phyloP scores from a whole-genome alignment of 2,113 vertebrate species.

The Nannospalax galili region DNA sequence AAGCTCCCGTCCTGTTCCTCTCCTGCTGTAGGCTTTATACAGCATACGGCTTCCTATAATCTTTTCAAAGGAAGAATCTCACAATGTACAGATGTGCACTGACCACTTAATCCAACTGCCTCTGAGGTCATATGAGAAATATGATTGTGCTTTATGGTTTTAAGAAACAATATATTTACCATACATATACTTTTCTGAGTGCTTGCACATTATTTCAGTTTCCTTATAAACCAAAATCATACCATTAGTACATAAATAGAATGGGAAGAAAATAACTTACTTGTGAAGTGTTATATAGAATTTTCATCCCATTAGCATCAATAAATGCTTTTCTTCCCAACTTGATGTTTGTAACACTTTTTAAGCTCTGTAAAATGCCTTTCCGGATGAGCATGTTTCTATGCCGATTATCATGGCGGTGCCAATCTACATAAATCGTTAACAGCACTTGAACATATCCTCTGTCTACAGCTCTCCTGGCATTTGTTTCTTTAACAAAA shows the following conservation, averaged over 20 bases:
- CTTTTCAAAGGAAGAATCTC: accelerated
- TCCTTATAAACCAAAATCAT: slow-evolving; percentile 32
- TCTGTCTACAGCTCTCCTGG: slow-evolving; percentile 94
- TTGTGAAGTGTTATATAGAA: slow-evolving; percentile 95
- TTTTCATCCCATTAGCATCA: slow-evolving; percentile 96
- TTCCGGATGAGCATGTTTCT: slow-evolving; percentile 96
- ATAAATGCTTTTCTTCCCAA: slow-evolving; percentile 95
- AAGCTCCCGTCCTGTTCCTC: no score
- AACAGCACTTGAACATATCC: slow-evolving; percentile 92
- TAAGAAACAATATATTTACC: background rate
- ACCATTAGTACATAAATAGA: slow-evolving; percentile 19
- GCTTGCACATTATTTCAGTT: background rate
- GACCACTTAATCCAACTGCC: background rate
- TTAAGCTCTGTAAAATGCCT: slow-evolving; percentile 95
- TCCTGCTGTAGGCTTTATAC: background rate
- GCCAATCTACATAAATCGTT: slow-evolving; percentile 96
- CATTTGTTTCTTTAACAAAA: slow-evolving; percentile 92
- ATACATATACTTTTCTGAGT: background rate
- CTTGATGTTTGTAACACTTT: slow-evolving; percentile 96
- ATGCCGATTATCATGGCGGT: slow-evolving; percentile 95
- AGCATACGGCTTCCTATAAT: background rate
- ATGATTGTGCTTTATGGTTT: background rate
- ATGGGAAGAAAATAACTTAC: slow-evolving; percentile 83
- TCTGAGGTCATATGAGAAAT: slow-evolving; percentile 34
- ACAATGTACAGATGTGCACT: background rate